phyloP scores from a whole-genome alignment of 2,113 vertebrate species.

The Menidia beryllina region DNA sequence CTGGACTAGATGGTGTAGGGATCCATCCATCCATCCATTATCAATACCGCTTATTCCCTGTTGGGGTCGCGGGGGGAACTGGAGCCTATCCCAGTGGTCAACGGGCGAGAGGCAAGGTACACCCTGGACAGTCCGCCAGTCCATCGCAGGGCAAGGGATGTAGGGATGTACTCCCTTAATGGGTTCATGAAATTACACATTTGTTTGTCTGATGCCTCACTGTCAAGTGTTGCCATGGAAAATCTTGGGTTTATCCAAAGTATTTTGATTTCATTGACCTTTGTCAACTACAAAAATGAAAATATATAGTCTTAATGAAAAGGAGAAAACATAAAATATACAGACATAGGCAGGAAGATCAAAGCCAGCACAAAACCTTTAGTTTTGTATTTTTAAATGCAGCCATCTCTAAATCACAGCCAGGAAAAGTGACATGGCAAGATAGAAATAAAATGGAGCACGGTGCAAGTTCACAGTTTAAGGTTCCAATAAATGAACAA shows the following conservation, averaged over 20 bases:
- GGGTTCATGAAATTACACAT: background rate
- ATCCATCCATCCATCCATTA: too few relatives aligned
- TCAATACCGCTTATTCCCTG: too few relatives aligned
- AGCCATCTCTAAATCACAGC: constrained; percentile 8
- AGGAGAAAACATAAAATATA: background rate
- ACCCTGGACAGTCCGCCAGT: too few relatives aligned
- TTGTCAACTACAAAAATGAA: background rate
- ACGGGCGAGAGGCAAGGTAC: too few relatives aligned
- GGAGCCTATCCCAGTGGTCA: too few relatives aligned
- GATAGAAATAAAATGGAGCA: constrained; percentile 54
- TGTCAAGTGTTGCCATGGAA: background rate
- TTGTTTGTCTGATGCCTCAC: background rate
- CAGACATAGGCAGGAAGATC: constrained; percentile 29
- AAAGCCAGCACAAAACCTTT: constrained; percentile 22
- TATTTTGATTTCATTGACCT: too few relatives aligned
- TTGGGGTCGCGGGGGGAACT: too few relatives aligned
- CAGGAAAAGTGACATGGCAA: constrained; percentile 20
- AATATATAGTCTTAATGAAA: background rate
- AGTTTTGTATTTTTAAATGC: constrained; percentile 27
- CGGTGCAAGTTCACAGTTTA: constrained; percentile 12
- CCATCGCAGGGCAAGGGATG: too few relatives aligned
- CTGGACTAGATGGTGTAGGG: too few relatives aligned
- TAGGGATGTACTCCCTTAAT: background rate
- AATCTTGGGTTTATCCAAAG: background rate
- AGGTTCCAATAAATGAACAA: constrained; percentile 40